Evolutionary conservation across 2,797 vertebrate species (phyloP).

Genomic region (Lagodon rhomboides): DNA sequence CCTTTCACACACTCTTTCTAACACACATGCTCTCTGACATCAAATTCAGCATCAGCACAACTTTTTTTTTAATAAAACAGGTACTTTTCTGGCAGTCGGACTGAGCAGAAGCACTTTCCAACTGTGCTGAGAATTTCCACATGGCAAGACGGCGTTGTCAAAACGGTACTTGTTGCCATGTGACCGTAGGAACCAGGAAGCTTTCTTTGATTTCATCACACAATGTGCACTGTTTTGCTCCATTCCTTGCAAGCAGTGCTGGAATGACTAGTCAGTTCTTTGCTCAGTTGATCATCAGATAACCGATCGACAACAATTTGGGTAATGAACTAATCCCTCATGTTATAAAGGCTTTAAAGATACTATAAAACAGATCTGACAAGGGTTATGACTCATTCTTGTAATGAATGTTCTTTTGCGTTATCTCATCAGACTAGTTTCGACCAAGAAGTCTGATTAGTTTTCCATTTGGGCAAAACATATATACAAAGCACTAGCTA

Average conservation of each 20-base stretch:
- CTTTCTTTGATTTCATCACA: not conserved
- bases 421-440: not conserved
- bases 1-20: constrained; percentile 1
- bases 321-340: not conserved
- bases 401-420: not conserved
- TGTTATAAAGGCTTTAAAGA: not conserved
- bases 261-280: not conserved
- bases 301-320: not conserved
- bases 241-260: not conserved
- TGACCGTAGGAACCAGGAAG: constrained; percentile 13
- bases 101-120: constrained; percentile 6
- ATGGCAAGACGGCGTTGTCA: not conserved
- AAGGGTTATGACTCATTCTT: not conserved
- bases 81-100: not conserved
- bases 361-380: not conserved
- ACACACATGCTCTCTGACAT: constrained; percentile 7
- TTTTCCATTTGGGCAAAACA: not conserved
- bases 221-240: not conserved
- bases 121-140: constrained; percentile 32
- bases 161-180: constrained; percentile 11
- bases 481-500: not conserved
- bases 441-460: not conserved
- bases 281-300: not conserved
- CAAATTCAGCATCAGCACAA: constrained; percentile 11
- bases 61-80: constrained; percentile 11